Conservation (phyloP, 2,797 vertebrate genomes). For the Phaenicophaeus curvirostris region DNA sequence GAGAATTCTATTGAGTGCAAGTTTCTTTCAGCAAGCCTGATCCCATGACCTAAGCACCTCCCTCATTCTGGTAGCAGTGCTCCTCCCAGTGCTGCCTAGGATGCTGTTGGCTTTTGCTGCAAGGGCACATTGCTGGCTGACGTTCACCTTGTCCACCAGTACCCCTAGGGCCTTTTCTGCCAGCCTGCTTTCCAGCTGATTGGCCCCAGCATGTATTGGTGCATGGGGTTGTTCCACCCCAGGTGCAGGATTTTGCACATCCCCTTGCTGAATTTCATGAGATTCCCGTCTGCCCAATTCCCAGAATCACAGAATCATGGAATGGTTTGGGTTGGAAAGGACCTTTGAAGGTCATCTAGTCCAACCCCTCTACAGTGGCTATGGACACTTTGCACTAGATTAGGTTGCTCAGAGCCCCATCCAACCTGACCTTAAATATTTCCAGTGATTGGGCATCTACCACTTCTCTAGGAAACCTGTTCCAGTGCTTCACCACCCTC, state of each 20-base stretch:
- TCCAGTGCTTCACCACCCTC: too few species aligned
- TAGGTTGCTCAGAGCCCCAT: too few species aligned
- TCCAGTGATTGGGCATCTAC: too few species aligned
- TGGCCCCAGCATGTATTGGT: not conserved
- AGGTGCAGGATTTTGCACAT: not conserved
- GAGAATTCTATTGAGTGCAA: not conserved
- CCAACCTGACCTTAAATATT: too few species aligned
- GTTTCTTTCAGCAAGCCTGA: not conserved
- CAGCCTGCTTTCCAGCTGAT: not conserved
- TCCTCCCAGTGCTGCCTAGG: not conserved
- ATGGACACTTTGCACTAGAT: too few species aligned
- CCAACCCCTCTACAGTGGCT: too few species aligned
- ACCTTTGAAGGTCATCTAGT: too few species aligned
- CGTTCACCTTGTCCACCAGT: not conserved
- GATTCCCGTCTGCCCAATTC: not conserved
- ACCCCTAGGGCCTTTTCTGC: not conserved
- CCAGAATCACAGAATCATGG: not conserved
- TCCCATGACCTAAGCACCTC: not conserved
- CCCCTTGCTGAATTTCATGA: not conserved
- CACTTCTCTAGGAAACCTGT: too few species aligned
- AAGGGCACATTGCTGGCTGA: not conserved
- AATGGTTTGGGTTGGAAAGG: too few species aligned
- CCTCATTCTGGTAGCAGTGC: not conserved
- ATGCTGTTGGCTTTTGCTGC: not conserved
- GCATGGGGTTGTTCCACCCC: not conserved